Evolutionary conservation across 2,113 vertebrate species (phyloP), one percentile per base, ranked within the genome.

Genomic region (Calypte anna): DNA sequence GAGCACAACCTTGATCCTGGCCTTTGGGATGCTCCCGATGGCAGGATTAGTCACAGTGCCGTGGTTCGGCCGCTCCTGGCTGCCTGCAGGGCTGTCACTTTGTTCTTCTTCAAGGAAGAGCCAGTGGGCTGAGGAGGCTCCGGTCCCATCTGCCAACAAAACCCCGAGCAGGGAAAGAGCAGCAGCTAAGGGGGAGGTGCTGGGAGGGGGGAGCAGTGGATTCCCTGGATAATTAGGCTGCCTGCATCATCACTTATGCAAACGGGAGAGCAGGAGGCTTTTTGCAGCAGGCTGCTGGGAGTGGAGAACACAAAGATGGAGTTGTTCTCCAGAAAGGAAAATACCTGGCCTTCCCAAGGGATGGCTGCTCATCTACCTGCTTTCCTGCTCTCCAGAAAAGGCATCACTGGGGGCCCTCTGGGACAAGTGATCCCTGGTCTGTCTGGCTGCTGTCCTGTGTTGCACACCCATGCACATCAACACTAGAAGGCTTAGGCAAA

Each of bases 81-180:
- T 95, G 94, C 94, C 96, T 96, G 92, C 93, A 89, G 94, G 94
- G 96, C 94, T 97, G 96, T 97, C 96, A 95, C 94, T 96, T 96
- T 82, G 81, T 57, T 82, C 91, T 80, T 96, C 93, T 97, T 96
- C 96, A 96, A 96, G 94, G 92, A 96, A 91, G 91, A 96, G 91
- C 96, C 94, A 92, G 96, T 95, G 95, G 96, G 95, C 96, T 96
- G 94, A 87, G 92, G 94, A 95, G 92, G 94, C 92, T 95, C 82
- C 58, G 31, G 44, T 85, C 63, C 96, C 96, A 96, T 96, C 94
- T 96, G 96, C 94, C 70, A 92, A 92, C 78, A 67, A 85, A 96
- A 91, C 55, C 90, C 54, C 2, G 9, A 80, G 93, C 95, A 90
- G 93, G 61, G 73, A 95, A 96, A 96, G 95, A 97, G 94, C 96